These are phyloP conservation scores for Melieria picta DNA, from an alignment of 2,888 invertebrate species.

Conservation along the genomic window DNA sequence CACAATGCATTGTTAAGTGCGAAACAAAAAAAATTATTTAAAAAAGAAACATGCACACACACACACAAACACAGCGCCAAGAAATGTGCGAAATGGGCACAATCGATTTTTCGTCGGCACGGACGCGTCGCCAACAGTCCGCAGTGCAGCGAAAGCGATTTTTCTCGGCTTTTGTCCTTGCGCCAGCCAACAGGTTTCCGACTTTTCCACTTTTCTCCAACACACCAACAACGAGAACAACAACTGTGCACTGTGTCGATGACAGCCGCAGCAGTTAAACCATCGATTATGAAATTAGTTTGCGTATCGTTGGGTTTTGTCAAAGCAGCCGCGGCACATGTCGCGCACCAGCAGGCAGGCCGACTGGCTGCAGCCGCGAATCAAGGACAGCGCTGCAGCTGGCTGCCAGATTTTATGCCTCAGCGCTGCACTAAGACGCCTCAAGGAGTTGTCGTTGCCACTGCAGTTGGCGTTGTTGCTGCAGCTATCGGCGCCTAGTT, in stretches of 20 bases:
- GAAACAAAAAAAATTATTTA: too few relatives aligned
- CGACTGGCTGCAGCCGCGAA: constrained; percentile 11
- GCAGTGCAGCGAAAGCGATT: constrained; percentile 14
- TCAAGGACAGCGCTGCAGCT: neutral
- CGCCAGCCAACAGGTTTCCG: neutral
- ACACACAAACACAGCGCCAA: neutral
- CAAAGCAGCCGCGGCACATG: neutral
- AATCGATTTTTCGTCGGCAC: constrained; percentile 59
- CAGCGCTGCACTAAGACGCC: constrained; percentile 25
- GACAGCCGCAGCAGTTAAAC: neutral
- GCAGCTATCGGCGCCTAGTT: too few relatives aligned
- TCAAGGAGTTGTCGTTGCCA: neutral
- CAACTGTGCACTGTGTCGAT: too few relatives aligned
- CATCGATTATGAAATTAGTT: neutral
- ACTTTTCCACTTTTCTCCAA: too few relatives aligned
- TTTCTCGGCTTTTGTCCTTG: constrained; percentile 19
- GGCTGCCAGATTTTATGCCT: constrained; percentile 27
- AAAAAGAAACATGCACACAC: neutral
- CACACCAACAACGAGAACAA: too few relatives aligned
- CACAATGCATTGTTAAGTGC: neutral
- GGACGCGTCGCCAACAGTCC: constrained; percentile 21
- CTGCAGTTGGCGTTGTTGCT: too few relatives aligned
- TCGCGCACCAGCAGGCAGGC: neutral
- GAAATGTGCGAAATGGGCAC: constrained; percentile 48
- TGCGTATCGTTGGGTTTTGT: neutral